Conservation (phyloP, 30 jellyfish, hydroid and myxozoan species). For the Morbakka virulenta region DNA sequence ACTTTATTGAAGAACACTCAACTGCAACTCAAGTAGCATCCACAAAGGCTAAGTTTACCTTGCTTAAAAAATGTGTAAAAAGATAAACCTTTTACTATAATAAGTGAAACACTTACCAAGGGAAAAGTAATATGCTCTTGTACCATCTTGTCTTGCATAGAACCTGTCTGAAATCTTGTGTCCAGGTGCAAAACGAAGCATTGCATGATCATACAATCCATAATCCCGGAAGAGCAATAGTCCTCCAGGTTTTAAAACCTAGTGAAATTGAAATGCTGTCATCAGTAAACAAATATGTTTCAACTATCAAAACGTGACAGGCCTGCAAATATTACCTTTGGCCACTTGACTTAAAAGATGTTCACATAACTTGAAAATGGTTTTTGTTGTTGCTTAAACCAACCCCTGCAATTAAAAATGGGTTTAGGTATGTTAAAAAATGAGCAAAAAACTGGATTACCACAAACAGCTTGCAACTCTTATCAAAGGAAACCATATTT, state of each 20-base stretch:
- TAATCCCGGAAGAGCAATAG: slow-evolving; percentile 82
- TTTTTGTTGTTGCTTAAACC: neutral
- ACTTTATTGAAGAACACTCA: too few relatives aligned
- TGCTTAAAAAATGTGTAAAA: too few relatives aligned
- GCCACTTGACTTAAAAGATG: neutral
- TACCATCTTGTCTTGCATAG: slow-evolving; percentile 94
- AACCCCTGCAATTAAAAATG: too few relatives aligned
- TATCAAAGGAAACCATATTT: too few relatives aligned
- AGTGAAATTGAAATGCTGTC: too few relatives aligned
- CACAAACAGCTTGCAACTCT: too few relatives aligned
- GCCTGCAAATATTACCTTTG: neutral
- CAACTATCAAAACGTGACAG: neutral
- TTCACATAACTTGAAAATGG: neutral
- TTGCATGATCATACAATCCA: slow-evolving; percentile 98
- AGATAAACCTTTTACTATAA: too few relatives aligned
- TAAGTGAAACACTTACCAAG: slow-evolving; percentile 63
- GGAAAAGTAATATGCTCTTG: slow-evolving; percentile 85
- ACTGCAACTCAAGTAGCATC: too few relatives aligned
- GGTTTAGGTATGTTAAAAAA: too few relatives aligned
- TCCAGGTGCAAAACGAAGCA: slow-evolving; percentile 91
- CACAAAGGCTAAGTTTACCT: too few relatives aligned
- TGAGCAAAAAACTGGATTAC: too few relatives aligned
- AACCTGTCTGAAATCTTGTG: slow-evolving; percentile 77
- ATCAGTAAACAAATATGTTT: too few relatives aligned
- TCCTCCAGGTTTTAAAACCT: slow-evolving; percentile 95